Base-by-base conservation (phyloP, 2,113 vertebrate genomes). In the Pteronura brasiliensis region DNA sequence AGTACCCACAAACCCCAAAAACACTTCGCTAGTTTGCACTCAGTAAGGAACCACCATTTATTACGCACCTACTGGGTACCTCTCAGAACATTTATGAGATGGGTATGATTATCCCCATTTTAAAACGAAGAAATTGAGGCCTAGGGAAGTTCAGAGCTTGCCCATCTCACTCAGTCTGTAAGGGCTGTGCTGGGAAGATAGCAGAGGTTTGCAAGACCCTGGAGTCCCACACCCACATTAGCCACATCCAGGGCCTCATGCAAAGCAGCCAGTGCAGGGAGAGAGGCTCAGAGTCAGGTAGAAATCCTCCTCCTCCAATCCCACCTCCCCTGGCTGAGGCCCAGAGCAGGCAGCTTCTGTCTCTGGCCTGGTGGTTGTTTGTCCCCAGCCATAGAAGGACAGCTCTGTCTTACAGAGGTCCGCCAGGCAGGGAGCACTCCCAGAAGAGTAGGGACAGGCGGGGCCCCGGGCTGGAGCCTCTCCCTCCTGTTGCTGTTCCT, bases 201-300 rank as follows among this genome's bases (percentile, higher is more conserved):
- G 47, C 7, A 11, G 57, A 55, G 47, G 39, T 67, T 44, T 11
- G 39, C 34, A 0, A 0, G 42, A n/a, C 11, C 4, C 36, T 18
- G 0, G 20, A 59, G 67, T 5, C n/a, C 65, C 69, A 25, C 18
- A 0, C 23, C 23, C 29, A 29, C 61, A 12, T 13, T 12, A 18
- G 31, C 0, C 31, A 39, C 31, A 6, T 84, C 23, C 27, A 0
- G 8, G 36, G 47, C 55, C 52, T 18, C 18, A 6, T 0, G 7
- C 74, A 49, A n/a, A 88, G 52, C 34, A 39, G 65, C 61, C 74
- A 7, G n/a, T 2, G 25, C n/a, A 27, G 42, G 55, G 42, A 52
- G 39, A 52, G 39, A 20, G 42, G n/a, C 86, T 34, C 3, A 20
- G 11, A 65, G 77, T 17, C 49, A 63, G 52, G 49, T 52, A 52